Percentiles rank a stretch among this genome's conserved stretches.
These are phyloP conservation scores for Coelogynopora nodosa DNA, from an alignment of 2,888 invertebrate genomes.

Conservation along the genomic window DNA sequence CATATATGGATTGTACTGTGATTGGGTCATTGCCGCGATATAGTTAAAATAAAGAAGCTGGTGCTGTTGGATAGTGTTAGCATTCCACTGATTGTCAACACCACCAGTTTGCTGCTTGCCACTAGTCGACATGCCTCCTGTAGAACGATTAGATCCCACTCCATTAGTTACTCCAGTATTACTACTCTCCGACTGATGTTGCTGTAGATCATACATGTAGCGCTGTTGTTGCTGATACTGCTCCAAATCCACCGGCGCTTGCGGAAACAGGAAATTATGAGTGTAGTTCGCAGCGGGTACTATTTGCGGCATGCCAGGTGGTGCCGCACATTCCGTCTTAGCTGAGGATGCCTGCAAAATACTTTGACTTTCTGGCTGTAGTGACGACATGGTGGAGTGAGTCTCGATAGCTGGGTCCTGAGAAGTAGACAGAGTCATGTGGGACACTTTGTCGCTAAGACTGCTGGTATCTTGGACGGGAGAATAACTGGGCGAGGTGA, in stretches of 20 bases:
- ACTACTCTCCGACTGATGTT: background rate
- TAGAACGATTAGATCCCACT: background rate
- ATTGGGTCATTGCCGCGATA: background rate
- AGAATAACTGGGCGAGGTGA: background rate
- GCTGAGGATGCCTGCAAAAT: background rate
- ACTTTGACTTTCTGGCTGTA: background rate
- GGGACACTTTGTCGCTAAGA: background rate
- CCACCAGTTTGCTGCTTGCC: background rate
- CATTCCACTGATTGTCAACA: background rate
- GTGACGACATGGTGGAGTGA: no score
- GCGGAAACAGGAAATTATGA: background rate
- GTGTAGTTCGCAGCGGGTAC: background rate
- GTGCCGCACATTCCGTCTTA: background rate
- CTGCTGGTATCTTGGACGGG: background rate
- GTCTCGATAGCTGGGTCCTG: background rate
- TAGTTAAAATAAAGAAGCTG: background rate
- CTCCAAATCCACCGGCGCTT: background rate
- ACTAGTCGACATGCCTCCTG: background rate
- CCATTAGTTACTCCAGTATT: background rate
- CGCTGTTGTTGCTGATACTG: no score
- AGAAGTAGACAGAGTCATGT: background rate
- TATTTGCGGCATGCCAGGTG: no score
- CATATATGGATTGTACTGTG: background rate
- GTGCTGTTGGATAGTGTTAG: background rate
- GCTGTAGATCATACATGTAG: background rate